These are phyloP conservation scores for Anthonomus grandis DNA, from an alignment of 1,140 invertebrate genomes.

Conservation along the genomic window DNA sequence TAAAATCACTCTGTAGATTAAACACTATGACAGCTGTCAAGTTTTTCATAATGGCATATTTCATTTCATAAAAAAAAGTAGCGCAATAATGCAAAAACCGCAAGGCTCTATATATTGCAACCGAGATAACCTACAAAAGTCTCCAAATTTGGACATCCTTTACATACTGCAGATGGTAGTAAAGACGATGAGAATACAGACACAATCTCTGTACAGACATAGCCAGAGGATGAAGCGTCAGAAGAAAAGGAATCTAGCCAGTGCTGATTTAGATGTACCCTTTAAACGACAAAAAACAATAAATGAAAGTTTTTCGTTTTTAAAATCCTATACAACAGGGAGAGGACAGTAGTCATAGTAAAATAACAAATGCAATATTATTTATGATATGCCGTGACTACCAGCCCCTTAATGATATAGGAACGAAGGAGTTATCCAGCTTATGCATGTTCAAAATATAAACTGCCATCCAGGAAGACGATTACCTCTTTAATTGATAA, in stretches of 20 bases:
- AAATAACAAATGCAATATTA: background rate
- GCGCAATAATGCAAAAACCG: too few relatives aligned
- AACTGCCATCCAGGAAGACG: background rate
- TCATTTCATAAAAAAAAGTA: too few relatives aligned
- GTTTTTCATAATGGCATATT: too few relatives aligned
- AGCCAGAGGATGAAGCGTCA: background rate
- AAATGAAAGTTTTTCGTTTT: background rate
- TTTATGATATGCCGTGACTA: background rate
- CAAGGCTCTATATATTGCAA: too few relatives aligned
- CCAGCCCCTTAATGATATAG: background rate
- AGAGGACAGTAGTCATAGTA: background rate
- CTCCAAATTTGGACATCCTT: too few relatives aligned
- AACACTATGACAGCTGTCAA: too few relatives aligned
- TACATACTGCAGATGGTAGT: too few relatives aligned
- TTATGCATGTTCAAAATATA: background rate
- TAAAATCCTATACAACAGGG: background rate
- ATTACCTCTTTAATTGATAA: background rate
- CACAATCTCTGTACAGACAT: background rate
- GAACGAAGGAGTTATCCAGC: background rate
- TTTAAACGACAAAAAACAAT: background rate
- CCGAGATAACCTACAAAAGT: too few relatives aligned
- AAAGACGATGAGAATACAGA: background rate
- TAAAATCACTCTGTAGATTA: too few relatives aligned
- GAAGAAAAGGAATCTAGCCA: background rate
- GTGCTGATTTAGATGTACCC: too few relatives aligned